Percentiles rank a stretch among this genome's conserved stretches.
Conservation (phyloP, 2,113 vertebrate genomes). For the Thunnus thynnus region DNA sequence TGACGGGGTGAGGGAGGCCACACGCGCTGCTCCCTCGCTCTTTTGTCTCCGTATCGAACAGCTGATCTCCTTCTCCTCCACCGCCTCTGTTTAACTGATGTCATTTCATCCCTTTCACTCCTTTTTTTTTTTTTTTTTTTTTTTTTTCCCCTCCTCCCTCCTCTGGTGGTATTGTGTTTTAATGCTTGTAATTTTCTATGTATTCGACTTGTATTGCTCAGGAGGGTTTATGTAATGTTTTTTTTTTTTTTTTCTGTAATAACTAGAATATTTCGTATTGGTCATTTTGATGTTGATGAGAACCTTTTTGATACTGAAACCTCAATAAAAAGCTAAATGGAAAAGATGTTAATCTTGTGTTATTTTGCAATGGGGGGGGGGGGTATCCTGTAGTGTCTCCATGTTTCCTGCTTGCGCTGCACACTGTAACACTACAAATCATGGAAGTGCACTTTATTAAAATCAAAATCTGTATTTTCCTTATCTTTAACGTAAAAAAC, state of each 20-base stretch:
- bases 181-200: slow-evolving; percentile 50
- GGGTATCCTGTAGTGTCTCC: neutral
- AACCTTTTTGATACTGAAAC: slow-evolving; percentile 65
- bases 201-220: slow-evolving; percentile 24
- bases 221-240: slow-evolving; percentile 43
- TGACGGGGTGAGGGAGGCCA: slow-evolving; percentile 71
- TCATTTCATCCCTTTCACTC: slow-evolving; percentile 52
- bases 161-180: slow-evolving; percentile 54
- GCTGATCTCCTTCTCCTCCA: slow-evolving; percentile 71
- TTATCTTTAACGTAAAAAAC: too few relatives aligned
- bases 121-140: neutral
- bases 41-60: slow-evolving; percentile 78
- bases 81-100: slow-evolving; percentile 74
- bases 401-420: neutral
- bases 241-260: slow-evolving; percentile 36
- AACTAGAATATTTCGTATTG: slow-evolving; percentile 41
- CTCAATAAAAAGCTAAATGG: slow-evolving; percentile 73
- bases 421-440: neutral
- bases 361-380: neutral
- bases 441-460: neutral
- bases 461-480: too few relatives aligned
- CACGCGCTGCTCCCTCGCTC: slow-evolving; percentile 55
- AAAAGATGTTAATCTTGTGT: slow-evolving; percentile 35
- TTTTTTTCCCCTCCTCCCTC: neutral
- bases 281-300: slow-evolving; percentile 60